phyloP scores from a whole-genome alignment of 2,797 vertebrate genomes.

The Peromyscus nudipes region DNA sequence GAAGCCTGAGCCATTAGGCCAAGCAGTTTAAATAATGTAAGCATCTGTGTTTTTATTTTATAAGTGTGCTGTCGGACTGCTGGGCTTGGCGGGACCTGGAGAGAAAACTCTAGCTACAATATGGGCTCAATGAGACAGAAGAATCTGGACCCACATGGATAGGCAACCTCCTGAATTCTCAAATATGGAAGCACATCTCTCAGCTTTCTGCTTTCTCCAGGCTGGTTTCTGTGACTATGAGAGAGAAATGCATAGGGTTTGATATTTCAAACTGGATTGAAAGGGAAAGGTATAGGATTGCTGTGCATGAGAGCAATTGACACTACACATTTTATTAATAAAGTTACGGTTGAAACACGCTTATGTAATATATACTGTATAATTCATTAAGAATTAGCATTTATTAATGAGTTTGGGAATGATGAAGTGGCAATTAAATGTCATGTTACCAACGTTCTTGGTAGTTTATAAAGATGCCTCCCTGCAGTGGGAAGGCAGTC shows the following conservation, averaged over 20 bases:
- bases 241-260: background rate
- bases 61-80: too few species aligned
- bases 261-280: background rate
- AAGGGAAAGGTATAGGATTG: background rate
- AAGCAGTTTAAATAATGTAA: too few species aligned
- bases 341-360: background rate
- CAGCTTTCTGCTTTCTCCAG: background rate
- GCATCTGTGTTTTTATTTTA: too few species aligned
- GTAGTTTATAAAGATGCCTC: background rate
- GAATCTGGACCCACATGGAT: background rate
- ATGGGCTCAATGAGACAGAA: too few species aligned
- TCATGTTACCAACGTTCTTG: background rate
- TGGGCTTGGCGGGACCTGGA: too few species aligned
- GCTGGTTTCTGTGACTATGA: background rate
- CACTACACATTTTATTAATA: background rate
- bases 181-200: background rate
- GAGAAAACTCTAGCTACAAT: too few species aligned
- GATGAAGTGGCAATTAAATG: background rate
- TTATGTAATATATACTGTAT: background rate
- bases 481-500: background rate
- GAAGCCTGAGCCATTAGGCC: too few species aligned
- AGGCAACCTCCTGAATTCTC: background rate
- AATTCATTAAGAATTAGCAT: background rate
- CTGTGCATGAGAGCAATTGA: background rate
- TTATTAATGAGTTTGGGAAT: background rate